A percentile compares a stretch with the other conserved stretches of the same genome.
Evolutionary conservation across 2,113 vertebrate species (phyloP).

Genomic region (Nothoprocta perdicaria): DNA sequence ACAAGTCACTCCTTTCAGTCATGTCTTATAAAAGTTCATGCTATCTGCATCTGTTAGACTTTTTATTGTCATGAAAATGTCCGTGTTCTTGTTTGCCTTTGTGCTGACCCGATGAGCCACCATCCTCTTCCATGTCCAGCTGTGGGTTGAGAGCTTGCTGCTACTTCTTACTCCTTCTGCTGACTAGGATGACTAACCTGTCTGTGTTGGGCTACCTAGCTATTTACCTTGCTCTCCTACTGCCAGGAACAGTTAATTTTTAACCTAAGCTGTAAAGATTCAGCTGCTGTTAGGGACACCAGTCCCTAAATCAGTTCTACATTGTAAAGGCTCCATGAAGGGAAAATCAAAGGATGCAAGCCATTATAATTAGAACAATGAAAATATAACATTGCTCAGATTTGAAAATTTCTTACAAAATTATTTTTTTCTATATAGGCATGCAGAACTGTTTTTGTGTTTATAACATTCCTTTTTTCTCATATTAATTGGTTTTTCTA

Average conservation of each 20-base stretch:
- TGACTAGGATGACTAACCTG: neutral
- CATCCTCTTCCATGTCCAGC: rapidly evolving
- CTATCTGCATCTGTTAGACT: neutral
- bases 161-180: neutral
- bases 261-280: constrained; percentile 58
- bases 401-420: constrained; percentile 23
- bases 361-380: constrained; percentile 67
- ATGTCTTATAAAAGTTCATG: neutral
- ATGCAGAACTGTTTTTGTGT: neutral
- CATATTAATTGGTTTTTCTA: neutral
- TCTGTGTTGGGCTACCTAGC: constrained; percentile 55
- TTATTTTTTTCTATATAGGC: neutral
- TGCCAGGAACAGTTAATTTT: constrained; percentile 35
- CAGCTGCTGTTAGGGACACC: constrained; percentile 67
- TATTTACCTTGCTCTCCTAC: constrained; percentile 47
- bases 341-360: constrained; percentile 71
- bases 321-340: constrained; percentile 71
- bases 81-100: neutral
- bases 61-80: neutral
- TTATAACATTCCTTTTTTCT: neutral
- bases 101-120: neutral
- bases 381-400: constrained; percentile 43
- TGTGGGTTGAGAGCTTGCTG: neutral
- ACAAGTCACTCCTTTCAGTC: neutral
- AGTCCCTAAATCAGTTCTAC: constrained; percentile 76